Evolutionary conservation across 2,797 vertebrate species (phyloP).

Genomic region (Gadopsis bispinosus): DNA sequence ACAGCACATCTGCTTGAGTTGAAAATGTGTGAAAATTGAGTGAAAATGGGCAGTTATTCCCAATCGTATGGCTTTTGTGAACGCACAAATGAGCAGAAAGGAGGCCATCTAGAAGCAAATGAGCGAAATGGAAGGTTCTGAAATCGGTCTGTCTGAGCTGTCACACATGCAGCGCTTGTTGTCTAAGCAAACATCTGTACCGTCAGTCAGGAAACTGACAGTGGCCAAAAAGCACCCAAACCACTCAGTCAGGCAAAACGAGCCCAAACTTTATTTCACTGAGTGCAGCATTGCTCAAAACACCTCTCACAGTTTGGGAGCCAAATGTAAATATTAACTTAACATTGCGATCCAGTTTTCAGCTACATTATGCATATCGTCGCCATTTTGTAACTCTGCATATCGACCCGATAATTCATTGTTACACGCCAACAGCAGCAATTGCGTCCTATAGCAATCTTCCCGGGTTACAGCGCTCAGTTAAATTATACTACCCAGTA

Average conservation of each 20-base stretch:
- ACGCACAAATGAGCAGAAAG: background rate
- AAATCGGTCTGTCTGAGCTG: constrained; percentile 27
- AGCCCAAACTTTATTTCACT: constrained; percentile 8
- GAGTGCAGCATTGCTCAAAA: background rate
- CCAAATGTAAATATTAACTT: background rate
- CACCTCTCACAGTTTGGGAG: background rate
- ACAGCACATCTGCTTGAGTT: constrained; percentile 4
- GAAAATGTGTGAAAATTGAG: background rate
- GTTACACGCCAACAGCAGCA: background rate
- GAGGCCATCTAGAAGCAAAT: constrained; percentile 7
- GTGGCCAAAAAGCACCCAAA: constrained; percentile 28
- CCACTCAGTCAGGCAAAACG: constrained; percentile 19
- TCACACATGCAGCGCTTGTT: constrained; percentile 30
- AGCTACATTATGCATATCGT: background rate
- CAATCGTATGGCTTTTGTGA: background rate
- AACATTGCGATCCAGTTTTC: background rate
- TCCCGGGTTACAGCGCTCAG: background rate
- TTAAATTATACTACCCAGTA: background rate
- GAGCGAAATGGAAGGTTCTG: constrained; percentile 11
- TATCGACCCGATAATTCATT: background rate
- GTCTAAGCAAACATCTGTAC: constrained; percentile 47
- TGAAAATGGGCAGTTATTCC: constrained; percentile 4
- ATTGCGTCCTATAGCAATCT: background rate
- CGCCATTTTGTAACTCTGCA: background rate
- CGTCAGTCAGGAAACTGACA: constrained; percentile 25